phyloP scores from a whole-genome alignment of 2,113 vertebrate genomes.

The Eira barbara region DNA sequence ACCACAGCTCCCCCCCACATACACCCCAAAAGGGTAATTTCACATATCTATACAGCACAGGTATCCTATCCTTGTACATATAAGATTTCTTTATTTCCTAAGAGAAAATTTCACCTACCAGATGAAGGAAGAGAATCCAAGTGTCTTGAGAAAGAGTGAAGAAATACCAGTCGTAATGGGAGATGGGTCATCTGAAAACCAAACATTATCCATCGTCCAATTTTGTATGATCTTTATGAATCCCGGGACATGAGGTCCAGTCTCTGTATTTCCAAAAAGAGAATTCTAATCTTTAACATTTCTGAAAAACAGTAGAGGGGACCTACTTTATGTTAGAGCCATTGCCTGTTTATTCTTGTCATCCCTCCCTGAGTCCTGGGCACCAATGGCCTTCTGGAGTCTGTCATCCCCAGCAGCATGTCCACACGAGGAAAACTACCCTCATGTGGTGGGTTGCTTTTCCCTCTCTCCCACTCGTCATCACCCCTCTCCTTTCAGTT shows the following conservation, averaged over 20 bases:
- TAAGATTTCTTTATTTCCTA: background rate
- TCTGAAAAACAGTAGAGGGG: background rate
- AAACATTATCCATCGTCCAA: background rate
- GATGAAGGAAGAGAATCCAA: background rate
- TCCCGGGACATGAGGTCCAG: background rate
- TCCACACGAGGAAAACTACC: background rate
- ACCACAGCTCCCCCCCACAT: background rate
- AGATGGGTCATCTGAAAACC: background rate
- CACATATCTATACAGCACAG: background rate
- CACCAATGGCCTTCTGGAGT: background rate
- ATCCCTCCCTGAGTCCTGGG: background rate
- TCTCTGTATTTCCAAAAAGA: background rate
- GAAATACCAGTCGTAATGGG: background rate
- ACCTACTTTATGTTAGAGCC: background rate
- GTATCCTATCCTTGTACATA: background rate
- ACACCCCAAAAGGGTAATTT: background rate
- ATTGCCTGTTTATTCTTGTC: background rate
- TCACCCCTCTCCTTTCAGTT: background rate
- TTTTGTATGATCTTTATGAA: background rate
- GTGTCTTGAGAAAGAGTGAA: background rate
- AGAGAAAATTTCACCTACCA: background rate
- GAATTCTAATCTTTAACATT: background rate
- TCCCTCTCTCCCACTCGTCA: background rate
- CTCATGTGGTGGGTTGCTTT: background rate
- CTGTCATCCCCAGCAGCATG: background rate